phyloP scores from a whole-genome alignment of 2,797 vertebrate genomes.

The Setipinna tenuifilis region DNA sequence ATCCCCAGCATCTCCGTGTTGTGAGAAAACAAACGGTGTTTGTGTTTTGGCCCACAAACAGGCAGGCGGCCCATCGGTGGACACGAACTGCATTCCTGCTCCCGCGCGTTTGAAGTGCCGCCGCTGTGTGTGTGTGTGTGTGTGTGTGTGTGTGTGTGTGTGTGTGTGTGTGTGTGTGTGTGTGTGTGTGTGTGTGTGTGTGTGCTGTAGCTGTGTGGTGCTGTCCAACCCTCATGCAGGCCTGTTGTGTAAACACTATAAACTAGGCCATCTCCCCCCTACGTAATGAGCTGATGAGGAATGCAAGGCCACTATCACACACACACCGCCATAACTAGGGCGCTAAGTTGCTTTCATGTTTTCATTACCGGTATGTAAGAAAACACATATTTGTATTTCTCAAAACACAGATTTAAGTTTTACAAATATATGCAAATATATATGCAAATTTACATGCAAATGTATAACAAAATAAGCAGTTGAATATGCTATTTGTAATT shows the following conservation, averaged over 20 bases:
- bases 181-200: too few species aligned
- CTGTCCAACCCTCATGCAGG: conserved; percentile 41
- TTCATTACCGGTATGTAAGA: background rate
- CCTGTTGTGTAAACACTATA: conserved; percentile 46
- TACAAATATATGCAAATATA: too few species aligned
- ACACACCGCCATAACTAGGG: background rate
- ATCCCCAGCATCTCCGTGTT: background rate
- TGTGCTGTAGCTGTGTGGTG: conserved; percentile 31
- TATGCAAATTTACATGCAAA: too few species aligned
- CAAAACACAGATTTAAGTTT: too few species aligned
- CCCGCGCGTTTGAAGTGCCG: conserved; percentile 1
- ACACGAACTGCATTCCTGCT: conserved; percentile 59
- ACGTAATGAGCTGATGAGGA: background rate
- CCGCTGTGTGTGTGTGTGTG: too few species aligned
- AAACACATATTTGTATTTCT: too few species aligned
- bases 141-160: conserved; percentile 23
- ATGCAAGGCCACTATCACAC: background rate
- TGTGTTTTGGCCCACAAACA: conserved; percentile 72
- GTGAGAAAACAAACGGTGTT: conserved; percentile 54
- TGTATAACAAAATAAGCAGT: too few species aligned
- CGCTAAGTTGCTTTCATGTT: background rate
- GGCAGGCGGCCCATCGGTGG: conserved; percentile 53
- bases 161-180: conserved; percentile 44
- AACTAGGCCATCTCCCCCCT: background rate
- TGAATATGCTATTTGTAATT: too few species aligned